Conservation (phyloP, 1,140 invertebrate species). For the Aphelinus atriplicis region DNA sequence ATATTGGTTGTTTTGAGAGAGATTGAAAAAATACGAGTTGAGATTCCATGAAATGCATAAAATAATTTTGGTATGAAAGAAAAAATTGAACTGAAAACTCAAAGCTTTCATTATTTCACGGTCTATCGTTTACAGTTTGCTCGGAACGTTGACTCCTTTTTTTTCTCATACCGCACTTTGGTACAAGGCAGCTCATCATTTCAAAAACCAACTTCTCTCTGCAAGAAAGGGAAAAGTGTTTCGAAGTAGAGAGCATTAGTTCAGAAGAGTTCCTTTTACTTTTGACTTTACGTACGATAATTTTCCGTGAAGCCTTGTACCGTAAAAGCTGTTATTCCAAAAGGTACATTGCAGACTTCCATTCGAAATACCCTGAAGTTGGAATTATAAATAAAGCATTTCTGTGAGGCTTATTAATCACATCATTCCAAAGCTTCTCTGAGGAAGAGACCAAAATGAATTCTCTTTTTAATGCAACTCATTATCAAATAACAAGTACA, state of each 20-base stretch:
- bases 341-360: not conserved
- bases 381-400: no score
- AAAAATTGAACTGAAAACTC: no score
- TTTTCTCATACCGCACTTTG: not conserved
- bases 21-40: no score
- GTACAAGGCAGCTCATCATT: not conserved
- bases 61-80: no score
- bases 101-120: not conserved
- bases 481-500: no score
- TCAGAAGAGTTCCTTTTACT: conserved; percentile 2
- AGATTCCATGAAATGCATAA: no score
- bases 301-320: not conserved
- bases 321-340: not conserved
- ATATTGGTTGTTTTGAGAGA: no score
- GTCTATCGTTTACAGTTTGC: not conserved
- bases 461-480: no score
- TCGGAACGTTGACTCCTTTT: not conserved
- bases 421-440: no score
- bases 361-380: no score
- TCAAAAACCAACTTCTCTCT: not conserved
- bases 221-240: not conserved
- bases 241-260: not conserved
- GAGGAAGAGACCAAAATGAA: no score
- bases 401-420: no score
- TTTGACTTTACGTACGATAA: not conserved